These are phyloP conservation scores for Notolepis coatsorum DNA, from an alignment of 2,797 vertebrate species.

Conservation along the genomic window DNA sequence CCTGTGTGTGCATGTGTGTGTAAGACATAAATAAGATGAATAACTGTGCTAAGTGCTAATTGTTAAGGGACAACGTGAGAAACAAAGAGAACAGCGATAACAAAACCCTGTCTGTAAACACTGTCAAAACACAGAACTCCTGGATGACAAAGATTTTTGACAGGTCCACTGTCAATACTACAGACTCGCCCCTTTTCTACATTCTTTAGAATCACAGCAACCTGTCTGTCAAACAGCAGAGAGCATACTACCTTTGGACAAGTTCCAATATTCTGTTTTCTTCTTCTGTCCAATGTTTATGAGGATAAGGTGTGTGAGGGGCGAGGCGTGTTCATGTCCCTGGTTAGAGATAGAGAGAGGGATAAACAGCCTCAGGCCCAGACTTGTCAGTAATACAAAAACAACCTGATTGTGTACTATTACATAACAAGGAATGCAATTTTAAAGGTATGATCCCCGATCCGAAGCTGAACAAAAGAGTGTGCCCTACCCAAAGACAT, in stretches of 20 bases:
- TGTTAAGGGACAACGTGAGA: too few relatives aligned
- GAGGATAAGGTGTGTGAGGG: background rate
- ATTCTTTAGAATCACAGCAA: conserved; percentile 21
- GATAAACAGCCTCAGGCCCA: conserved; percentile 52
- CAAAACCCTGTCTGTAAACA: background rate
- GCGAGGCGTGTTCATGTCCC: too few relatives aligned
- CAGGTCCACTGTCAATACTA: background rate
- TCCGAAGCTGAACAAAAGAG: too few relatives aligned
- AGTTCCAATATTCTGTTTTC: conserved; percentile 17
- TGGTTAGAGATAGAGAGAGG: too few relatives aligned
- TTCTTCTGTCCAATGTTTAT: conserved; percentile 36
- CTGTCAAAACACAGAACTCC: background rate
- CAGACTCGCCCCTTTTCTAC: conserved; percentile 8
- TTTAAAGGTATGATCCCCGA: too few relatives aligned
- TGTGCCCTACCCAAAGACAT: too few relatives aligned
- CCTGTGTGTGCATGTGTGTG: too few relatives aligned
- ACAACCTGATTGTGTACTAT: too few relatives aligned
- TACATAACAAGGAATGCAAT: too few relatives aligned
- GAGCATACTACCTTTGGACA: background rate
- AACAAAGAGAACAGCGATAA: conserved; percentile 9
- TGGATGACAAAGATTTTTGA: conserved; percentile 17
- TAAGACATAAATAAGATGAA: too few relatives aligned
- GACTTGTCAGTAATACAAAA: conserved; percentile 50
- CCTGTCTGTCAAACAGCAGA: too few relatives aligned
- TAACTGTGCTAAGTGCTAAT: too few relatives aligned